Evolutionary conservation across 2,888 invertebrate genomes (phyloP), one percentile per base, ranked within the genome.

Genomic region (Xylota segnis): DNA sequence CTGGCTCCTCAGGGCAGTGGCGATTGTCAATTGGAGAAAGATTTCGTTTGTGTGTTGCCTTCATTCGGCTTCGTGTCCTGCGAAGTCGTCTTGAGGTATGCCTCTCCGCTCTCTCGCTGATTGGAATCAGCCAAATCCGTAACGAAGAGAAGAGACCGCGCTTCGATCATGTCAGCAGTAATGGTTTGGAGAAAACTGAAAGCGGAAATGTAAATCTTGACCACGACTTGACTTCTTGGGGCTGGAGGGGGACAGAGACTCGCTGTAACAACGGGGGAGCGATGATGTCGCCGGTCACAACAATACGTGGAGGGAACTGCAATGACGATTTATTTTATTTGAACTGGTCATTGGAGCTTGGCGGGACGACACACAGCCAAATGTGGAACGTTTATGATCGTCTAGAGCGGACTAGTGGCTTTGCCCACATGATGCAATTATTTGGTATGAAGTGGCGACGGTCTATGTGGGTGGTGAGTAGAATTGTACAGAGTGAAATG

Each of bases 131-230:
- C 34, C 27, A 29, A 70, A 68, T 45, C 76, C 45, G 61, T 47
- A 63, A 18, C 50, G 71, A 61, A 59, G 65, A 68, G 76, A 61
- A 23, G 50, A 34, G 34, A 40, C 72, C 68, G 40, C 71, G 70
- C 29, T 47, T 40, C 76, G 82, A 82, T 71, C 82, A 86, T 86
- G 86, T 82, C 86, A 82, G 59, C 82, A 76, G 59, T 77, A 77
- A 77, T 74, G 81, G 68, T 27, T 74, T 70, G 58, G 74, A 63
- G 83, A 74, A 83, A 83, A 87, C 74, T 83, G 71, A 87, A 87
- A 83, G 87, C 87, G 87, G 87, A 87, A 87, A 87, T 87, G 83
- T 83, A 87, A 87, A 87, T 87, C 87, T 83, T 87, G 77, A 87
- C 87, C 83, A 83, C 83, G 83, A 87, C 70, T 54, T n/a, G n/a